Percentiles rank a stretch among this genome's conserved stretches.
These are phyloP conservation scores for Noctuana brunneofusca DNA, from an alignment of 2,888 invertebrate species.

Conservation along the genomic window DNA sequence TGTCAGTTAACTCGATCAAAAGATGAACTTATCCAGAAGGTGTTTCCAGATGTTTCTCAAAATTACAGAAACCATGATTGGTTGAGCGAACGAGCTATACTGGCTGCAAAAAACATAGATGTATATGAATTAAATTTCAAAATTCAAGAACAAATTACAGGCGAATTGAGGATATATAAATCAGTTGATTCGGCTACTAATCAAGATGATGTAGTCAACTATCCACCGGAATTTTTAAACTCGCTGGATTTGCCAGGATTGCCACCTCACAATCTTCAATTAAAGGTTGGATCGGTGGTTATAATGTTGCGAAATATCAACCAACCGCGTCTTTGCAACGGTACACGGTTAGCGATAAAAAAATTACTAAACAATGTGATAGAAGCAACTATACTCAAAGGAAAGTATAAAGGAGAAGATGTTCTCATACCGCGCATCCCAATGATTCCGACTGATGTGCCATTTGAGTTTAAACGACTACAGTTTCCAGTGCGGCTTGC, in stretches of 20 bases:
- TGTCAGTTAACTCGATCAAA: constrained; percentile 34
- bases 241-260: constrained; percentile 46
- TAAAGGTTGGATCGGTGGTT: constrained; percentile 42
- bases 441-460: constrained; percentile 40
- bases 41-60: constrained; percentile 45
- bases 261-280: constrained; percentile 47
- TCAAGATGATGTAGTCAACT: constrained; percentile 48
- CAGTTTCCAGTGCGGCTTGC: constrained; percentile 37
- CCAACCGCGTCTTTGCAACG: constrained; percentile 43
- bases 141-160: constrained; percentile 43
- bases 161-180: constrained; percentile 46
- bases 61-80: constrained; percentile 41
- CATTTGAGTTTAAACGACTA: constrained; percentile 39
- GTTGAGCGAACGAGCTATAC: constrained; percentile 43
- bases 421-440: constrained; percentile 42
- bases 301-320: constrained; percentile 44
- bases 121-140: constrained; percentile 42
- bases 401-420: constrained; percentile 44
- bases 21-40: constrained; percentile 36
- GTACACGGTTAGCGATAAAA: constrained; percentile 26
- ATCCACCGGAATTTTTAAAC: constrained; percentile 50
- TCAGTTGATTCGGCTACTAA: constrained; percentile 47
- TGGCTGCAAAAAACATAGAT: constrained; percentile 40
- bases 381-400: constrained; percentile 37
- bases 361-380: constrained; percentile 16